A percentile compares a stretch with the other conserved stretches of the same genome.
Evolutionary conservation across 1,140 invertebrate species (phyloP).

Genomic region (Myzus persicae): DNA sequence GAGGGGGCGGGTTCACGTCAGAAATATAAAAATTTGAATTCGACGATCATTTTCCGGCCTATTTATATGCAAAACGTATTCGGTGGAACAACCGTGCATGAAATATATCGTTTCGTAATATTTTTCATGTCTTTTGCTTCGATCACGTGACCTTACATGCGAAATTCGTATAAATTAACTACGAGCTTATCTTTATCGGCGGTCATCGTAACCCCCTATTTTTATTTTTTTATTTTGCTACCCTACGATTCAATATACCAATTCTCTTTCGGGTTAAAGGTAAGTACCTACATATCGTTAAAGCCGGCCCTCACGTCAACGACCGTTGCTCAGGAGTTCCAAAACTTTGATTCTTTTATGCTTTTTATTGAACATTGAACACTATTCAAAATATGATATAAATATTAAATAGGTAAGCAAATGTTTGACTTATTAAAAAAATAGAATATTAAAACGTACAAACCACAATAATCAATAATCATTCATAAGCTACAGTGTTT

Average conservation of each 20-base stretch:
- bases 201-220: slow-evolving; percentile 24
- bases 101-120: slow-evolving; percentile 54
- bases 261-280: slow-evolving; percentile 23
- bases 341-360: not conserved
- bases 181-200: slow-evolving; percentile 15
- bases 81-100: slow-evolving; percentile 20
- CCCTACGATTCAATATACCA: slow-evolving; percentile 32
- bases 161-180: slow-evolving; percentile 52
- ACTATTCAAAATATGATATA: not conserved
- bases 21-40: slow-evolving; percentile 58
- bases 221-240: slow-evolving; percentile 14
- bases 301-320: not conserved
- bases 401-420: not conserved
- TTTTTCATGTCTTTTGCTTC: slow-evolving; percentile 29
- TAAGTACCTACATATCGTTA: not conserved
- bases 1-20: slow-evolving; percentile 22
- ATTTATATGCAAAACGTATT: slow-evolving; percentile 50
- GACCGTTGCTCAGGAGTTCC: slow-evolving; percentile 30
- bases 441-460: not conserved
- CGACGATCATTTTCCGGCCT: slow-evolving; percentile 52
- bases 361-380: not conserved
- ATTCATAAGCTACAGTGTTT: not conserved
- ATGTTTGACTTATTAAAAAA: not conserved
- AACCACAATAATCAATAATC: not conserved
- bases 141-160: slow-evolving; percentile 43